phyloP scores from a whole-genome alignment of 2,888 invertebrate genomes.

The Slavum lentiscoides region DNA sequence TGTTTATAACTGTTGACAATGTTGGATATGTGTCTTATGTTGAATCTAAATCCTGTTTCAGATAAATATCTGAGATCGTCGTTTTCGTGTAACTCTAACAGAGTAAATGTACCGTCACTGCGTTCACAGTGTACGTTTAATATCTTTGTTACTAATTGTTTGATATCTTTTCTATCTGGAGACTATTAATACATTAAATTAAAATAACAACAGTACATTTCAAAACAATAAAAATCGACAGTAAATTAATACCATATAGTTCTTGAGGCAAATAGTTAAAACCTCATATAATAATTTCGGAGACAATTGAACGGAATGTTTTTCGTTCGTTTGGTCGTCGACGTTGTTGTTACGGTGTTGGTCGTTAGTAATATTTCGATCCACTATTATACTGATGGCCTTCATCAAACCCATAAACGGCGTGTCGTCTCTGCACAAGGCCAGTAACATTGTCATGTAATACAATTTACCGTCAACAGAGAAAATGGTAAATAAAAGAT shows the following conservation, averaged over 20 bases:
- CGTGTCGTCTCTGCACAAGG: conserved; percentile 11
- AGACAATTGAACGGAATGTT: background rate
- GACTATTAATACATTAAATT: background rate
- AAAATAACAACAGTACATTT: background rate
- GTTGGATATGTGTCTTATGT: background rate
- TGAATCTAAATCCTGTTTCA: conserved; percentile 33
- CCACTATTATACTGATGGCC: conserved; percentile 15
- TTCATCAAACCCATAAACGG: conserved; percentile 18
- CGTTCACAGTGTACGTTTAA: background rate
- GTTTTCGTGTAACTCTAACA: conserved; percentile 4
- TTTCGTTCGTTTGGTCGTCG: background rate
- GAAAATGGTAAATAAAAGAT: conserved; percentile 3
- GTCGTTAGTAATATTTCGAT: background rate
- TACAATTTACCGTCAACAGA: conserved; percentile 4
- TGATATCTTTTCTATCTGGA: background rate
- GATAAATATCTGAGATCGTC: background rate
- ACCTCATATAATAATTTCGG: background rate
- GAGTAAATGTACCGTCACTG: background rate
- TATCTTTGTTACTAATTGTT: background rate
- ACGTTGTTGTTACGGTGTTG: background rate
- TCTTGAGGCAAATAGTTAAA: conserved; percentile 13
- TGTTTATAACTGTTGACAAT: too few relatives aligned
- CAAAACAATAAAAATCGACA: too few relatives aligned
- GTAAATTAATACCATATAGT: conserved; percentile 29
- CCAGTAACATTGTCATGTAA: conserved; percentile 21